phyloP scores from a whole-genome alignment of 2,888 invertebrate species.

The Drosophila merina region DNA sequence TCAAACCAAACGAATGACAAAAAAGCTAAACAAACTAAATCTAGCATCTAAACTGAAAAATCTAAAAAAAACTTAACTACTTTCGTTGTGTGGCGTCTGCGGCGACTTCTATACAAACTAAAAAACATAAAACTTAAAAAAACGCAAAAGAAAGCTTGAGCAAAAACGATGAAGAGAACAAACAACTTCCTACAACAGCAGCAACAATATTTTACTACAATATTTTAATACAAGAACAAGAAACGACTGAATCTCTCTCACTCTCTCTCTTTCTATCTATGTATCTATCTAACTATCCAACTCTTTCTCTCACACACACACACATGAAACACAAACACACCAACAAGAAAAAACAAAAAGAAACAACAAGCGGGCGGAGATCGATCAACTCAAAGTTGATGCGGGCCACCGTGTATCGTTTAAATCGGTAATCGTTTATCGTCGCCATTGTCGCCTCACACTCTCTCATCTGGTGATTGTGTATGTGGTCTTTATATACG shows the following conservation, averaged over 20 bases:
- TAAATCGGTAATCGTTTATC: slow-evolving; percentile 44
- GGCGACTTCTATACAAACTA: slow-evolving; percentile 56
- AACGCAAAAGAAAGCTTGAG: slow-evolving; percentile 8
- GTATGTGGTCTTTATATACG: slow-evolving; percentile 82
- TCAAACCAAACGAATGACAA: slow-evolving; percentile 39
- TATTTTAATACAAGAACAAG: slow-evolving; percentile 58
- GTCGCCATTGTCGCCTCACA: slow-evolving; percentile 79
- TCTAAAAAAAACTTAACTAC: slow-evolving; percentile 38
- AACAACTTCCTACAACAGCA: slow-evolving; percentile 49
- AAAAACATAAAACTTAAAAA: neutral
- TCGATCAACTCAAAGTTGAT: slow-evolving; percentile 65
- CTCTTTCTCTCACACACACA: slow-evolving; percentile 34
- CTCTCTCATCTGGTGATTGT: slow-evolving; percentile 81
- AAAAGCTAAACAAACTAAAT: slow-evolving; percentile 29
- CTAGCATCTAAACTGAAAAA: slow-evolving; percentile 32
- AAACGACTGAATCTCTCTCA: slow-evolving; percentile 53
- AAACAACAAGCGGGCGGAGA: slow-evolving; percentile 8
- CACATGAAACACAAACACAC: slow-evolving; percentile 21
- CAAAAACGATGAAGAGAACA: slow-evolving; percentile 17
- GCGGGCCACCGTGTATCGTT: slow-evolving; percentile 18
- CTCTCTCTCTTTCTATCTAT: slow-evolving; percentile 20
- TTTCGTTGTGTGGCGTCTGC: slow-evolving; percentile 73
- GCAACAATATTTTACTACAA: slow-evolving; percentile 73
- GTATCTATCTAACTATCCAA: slow-evolving; percentile 42
- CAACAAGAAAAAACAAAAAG: slow-evolving; percentile 1